Percentiles rank a stretch among this genome's conserved stretches.
Conservation (phyloP, 2,888 invertebrate genomes). For the Timema podura region DNA sequence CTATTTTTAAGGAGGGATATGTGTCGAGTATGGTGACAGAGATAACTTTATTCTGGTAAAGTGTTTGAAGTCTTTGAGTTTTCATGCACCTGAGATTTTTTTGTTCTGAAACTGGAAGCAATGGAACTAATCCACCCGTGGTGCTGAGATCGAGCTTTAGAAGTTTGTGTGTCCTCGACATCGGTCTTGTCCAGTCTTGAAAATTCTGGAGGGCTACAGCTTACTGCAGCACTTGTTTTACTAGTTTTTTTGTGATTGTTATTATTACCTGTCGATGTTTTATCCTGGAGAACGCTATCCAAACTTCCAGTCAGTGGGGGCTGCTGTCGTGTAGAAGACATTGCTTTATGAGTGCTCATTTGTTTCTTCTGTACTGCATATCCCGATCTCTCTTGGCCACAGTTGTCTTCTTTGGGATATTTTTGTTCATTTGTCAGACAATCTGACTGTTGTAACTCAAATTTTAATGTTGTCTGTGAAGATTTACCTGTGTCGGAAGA, state of each 20-base stretch:
- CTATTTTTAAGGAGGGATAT: neutral
- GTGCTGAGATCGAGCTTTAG: constrained; percentile 33
- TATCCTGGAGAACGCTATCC: constrained; percentile 33
- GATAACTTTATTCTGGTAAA: neutral
- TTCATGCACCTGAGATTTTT: neutral
- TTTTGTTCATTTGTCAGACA: too few relatives aligned
- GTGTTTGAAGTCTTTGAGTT: neutral
- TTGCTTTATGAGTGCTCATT: too few relatives aligned
- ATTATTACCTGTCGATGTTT: constrained; percentile 17
- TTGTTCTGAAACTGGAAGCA: constrained; percentile 43
- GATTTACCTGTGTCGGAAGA: too few relatives aligned
- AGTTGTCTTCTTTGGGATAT: too few relatives aligned
- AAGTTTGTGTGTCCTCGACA: constrained; percentile 7
- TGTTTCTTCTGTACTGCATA: too few relatives aligned
- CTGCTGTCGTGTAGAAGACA: neutral
- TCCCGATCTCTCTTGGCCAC: too few relatives aligned
- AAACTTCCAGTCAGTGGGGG: constrained; percentile 20
- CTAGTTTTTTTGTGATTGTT: constrained; percentile 25
- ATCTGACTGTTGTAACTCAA: too few relatives aligned
- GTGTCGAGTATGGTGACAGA: neutral
- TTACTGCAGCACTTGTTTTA: constrained; percentile 9
- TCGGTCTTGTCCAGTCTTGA: constrained; percentile 18
- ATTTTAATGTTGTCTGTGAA: too few relatives aligned
- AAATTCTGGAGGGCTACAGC: constrained; percentile 3
- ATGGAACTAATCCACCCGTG: constrained; percentile 44